Base-by-base conservation (phyloP, 2,888 invertebrate genomes). In the Xylota sylvarum region DNA sequence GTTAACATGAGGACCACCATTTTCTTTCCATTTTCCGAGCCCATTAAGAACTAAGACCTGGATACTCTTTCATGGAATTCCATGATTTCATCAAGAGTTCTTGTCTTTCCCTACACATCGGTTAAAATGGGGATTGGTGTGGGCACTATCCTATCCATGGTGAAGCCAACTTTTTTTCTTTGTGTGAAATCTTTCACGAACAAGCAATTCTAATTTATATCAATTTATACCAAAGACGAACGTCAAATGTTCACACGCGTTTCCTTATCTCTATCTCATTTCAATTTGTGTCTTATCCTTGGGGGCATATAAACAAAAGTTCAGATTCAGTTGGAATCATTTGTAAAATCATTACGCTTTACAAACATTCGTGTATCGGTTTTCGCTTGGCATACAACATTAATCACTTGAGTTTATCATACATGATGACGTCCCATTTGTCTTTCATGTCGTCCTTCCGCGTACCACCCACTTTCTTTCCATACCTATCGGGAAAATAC, bases 371-470 rank as follows among this genome's bases (percentile, higher is more conserved):
- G 17, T 50, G 43, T 50, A 50, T 70, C 52, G 55, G 14, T 43
- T 55, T 46, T 23, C 32, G 46, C 14, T 60, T 27, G 35, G 35
- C 56, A 70, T 64, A 50, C 50, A 56, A 50, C 84, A 79, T 74
- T 79, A 79, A 84, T 84, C 84, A 74, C 69, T 40, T 48, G 43
- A 64, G 56, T 79, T 79, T 79, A 69, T 74, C 74, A 79, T 73
- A 48, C 79, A 74, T 37, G 74, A 73, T 79, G 46, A 74, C 43
- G 84, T 70, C 40, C 69, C 73, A 74, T 74, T 69, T 77, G 65
- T 77, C 65, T 40, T 62, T 5, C n/a, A 37, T 5, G 10, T 27
- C 35, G 4, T 32, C 14, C 12, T 10, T 7, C 10, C n/a, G 3
- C 35, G 9, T 10, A 0, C 10, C 35, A 14, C 19, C 30, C 40